Evolutionary conservation across 1,140 invertebrate species (phyloP).

Genomic region (Lasaia peninsularis): DNA sequence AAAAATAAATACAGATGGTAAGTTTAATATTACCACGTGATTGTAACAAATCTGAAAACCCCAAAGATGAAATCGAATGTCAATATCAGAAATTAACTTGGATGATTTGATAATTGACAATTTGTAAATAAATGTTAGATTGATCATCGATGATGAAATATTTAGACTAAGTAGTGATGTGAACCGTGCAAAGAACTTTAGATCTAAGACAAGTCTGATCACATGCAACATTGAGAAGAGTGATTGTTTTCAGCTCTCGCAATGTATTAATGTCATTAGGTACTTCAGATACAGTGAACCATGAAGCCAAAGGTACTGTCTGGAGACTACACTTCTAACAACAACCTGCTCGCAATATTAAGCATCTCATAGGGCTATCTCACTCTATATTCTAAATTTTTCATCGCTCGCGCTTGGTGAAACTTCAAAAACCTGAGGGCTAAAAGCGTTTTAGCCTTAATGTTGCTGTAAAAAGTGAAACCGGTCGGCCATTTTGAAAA

Average conservation of each 20-base stretch:
- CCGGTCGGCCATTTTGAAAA: too few species aligned
- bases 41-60: slow-evolving; percentile 17
- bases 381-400: too few species aligned
- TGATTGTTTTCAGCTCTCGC: slow-evolving; percentile 14
- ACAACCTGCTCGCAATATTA: too few species aligned
- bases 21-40: too few species aligned
- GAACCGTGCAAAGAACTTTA: slow-evolving; percentile 14
- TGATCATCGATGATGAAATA: not conserved
- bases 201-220: slow-evolving; percentile 11
- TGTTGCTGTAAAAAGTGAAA: too few species aligned
- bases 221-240: slow-evolving; percentile 16
- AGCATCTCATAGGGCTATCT: too few species aligned
- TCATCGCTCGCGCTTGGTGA: too few species aligned
- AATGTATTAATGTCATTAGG: slow-evolving; percentile 12
- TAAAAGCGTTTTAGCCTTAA: too few species aligned
- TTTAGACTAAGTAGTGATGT: slow-evolving; percentile 5
- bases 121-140: slow-evolving; percentile 3
- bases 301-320: too few species aligned
- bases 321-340: too few species aligned
- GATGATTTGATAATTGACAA: not conserved
- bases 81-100: not conserved
- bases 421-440: too few species aligned
- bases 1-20: too few species aligned
- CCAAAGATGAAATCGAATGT: not conserved
- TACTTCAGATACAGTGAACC: not conserved